Conservation (phyloP, 2,888 invertebrate genomes). For the Rapana venosa region DNA sequence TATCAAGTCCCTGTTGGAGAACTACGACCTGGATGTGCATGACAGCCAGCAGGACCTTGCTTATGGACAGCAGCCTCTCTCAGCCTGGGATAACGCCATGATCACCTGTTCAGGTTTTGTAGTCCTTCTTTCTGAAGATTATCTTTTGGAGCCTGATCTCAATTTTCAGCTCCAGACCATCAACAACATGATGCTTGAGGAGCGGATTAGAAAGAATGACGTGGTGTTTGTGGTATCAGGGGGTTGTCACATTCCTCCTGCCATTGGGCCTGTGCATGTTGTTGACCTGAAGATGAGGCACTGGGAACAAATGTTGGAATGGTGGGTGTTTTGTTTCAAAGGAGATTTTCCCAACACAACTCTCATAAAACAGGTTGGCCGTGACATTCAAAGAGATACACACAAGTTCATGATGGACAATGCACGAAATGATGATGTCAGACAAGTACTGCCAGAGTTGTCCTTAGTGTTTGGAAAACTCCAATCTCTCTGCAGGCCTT, state of each 20-base stretch:
- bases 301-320: constrained; percentile 1
- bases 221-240: not conserved
- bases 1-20: not conserved
- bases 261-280: not conserved
- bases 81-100: not conserved
- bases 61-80: not conserved
- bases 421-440: not conserved
- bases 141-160: not conserved
- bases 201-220: not conserved
- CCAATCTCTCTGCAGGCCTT: not conserved
- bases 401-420: not conserved
- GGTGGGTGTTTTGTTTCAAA: constrained; percentile 4
- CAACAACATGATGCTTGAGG: not conserved
- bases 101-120: not conserved
- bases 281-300: not conserved
- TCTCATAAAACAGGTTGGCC: not conserved
- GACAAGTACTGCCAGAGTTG: not conserved
- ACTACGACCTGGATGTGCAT: not conserved
- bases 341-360: not conserved
- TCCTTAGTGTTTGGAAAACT: not conserved
- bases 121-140: not conserved
- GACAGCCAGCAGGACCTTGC: not conserved
- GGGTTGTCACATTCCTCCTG: not conserved
- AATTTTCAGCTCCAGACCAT: not conserved
- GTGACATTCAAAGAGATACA: not conserved